Base-by-base conservation (phyloP, 2,888 invertebrate genomes). In the Rhingia rostrata region DNA sequence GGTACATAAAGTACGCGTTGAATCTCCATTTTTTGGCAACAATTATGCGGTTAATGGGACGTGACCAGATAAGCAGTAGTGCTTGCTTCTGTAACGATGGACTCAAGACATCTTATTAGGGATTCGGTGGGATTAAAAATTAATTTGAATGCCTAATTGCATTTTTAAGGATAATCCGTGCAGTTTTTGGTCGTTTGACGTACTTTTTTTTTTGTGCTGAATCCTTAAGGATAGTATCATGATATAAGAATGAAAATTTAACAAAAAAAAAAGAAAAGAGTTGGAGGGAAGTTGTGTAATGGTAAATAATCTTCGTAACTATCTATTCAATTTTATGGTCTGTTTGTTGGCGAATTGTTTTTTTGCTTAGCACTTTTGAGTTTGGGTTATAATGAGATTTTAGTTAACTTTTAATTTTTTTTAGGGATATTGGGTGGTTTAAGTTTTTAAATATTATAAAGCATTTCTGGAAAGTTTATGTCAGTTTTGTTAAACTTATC, bases 91-190 rank as follows among this genome's bases (percentile, higher is more conserved):
- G 49, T 61, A 56, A 77, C 32, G 63, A 47, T 41, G 70, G 67
- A 83, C 63, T 70, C 35, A 72, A 67, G 77, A 75, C 61, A 53
- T 75, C 67, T 75, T 70, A 64, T 83, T 60, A 83, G 43, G 74
- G 83, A 61, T 83, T 84, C 63, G 60, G 66, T 33, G 67, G 64
- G 85, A 84, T 86, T 86, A 86, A 86, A 84, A 83, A 78, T 79
- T 83, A 83, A 83, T 83, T 83, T 69, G 47, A 79, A 73, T 79
- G 73, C 53, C 78, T 83, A 83, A 78, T 83, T 74, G 69, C 51
- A 69, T 78, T 83, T 78, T 77, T 63, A 80, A 58, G 54, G 41
- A 67, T 79, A 66, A 73, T 66, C 66, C 30, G 3, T 22, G 22
- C 22, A 22, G 4, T 37, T 12, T 33, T 66, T 54, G 6, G 35